Evolutionary conservation across 2,797 vertebrate species (phyloP).

Genomic region (Pseudopleuronectes americanus): DNA sequence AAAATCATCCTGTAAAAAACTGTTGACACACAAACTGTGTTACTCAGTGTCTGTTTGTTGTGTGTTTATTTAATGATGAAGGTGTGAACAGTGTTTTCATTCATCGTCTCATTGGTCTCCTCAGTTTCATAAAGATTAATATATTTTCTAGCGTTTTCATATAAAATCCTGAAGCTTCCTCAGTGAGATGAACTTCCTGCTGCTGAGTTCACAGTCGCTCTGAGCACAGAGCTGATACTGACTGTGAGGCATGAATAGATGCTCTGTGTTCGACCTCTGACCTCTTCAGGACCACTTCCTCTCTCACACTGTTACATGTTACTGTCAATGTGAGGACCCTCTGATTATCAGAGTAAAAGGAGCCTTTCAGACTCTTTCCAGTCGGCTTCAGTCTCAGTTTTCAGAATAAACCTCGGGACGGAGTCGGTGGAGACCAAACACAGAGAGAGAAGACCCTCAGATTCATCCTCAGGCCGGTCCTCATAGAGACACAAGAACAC

Average conservation of each 20-base stretch:
- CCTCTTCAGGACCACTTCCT: constrained; percentile 16
- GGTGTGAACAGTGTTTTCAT: too few species aligned
- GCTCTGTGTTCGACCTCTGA: constrained; percentile 18
- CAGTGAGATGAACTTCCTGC: not conserved
- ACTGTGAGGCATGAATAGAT: constrained; percentile 14
- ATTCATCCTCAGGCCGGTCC: too few species aligned
- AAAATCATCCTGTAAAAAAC: too few species aligned
- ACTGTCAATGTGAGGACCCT: not conserved
- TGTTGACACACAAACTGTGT: too few species aligned
- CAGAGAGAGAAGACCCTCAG: not conserved
- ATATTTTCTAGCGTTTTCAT: too few species aligned
- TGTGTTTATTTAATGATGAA: too few species aligned
- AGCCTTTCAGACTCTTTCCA: not conserved
- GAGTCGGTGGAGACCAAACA: not conserved
- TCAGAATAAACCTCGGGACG: not conserved
- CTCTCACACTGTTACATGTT: not conserved
- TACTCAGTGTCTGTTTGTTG: too few species aligned
- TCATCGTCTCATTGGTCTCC: too few species aligned
- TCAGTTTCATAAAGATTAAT: too few species aligned
- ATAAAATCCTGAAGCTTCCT: not conserved
- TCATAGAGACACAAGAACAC: too few species aligned
- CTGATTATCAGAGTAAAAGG: not conserved
- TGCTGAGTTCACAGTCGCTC: not conserved
- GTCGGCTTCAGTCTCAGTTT: not conserved
- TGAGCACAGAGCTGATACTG: not conserved